Base-by-base conservation (phyloP, 2,888 invertebrate genomes). In the Drosophila subquinaria region DNA sequence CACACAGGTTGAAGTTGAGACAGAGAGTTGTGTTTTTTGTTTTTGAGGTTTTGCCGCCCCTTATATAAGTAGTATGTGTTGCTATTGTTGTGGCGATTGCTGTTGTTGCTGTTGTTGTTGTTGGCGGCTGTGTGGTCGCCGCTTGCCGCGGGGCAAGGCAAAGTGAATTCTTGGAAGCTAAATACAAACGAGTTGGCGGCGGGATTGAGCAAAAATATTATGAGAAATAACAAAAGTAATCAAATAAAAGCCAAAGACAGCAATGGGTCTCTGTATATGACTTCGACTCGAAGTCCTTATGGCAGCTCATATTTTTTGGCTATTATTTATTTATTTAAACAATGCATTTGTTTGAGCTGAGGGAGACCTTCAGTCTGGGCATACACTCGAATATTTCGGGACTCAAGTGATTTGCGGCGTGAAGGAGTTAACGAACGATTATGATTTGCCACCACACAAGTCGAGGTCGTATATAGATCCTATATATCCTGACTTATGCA, bases 391-490 rank as follows among this genome's bases (percentile, higher is more conserved):
- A 30, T 45, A 45, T 27, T 33, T 3, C 1, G 35, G 20, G 20
- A 15, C 53, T 50, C 53, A 57, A 73, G 64, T 59, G 67, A 35
- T 57, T 50, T 51, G 74, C 69, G 82, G 84, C 68, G 78, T 76
- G 73, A 79, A 88, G 82, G 88, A 85, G 88, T 84, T 84, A 68
- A 69, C 65, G 65, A 73, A 59, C 80, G 86, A 88, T 87, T 83
- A 87, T 80, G 76, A 81, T 82, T 82, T 88, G 80, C 81, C 86
- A 87, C 85, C 85, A 87, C 84, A 88, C 79, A 87, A 81, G 88
- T 76, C 75, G 88, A 79, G 81, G 80, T 43, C 43, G 23, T 23
- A 43, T 42, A 42, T 10, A 17, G 9, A 17, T 42, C 13, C 50
- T 62, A 20, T 33, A 10, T 45, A 33, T n/a, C 13, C 30, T 8